Evolutionary conservation across 2,113 vertebrate species (phyloP).

Genomic region (Malurus alboscapulatus): DNA sequence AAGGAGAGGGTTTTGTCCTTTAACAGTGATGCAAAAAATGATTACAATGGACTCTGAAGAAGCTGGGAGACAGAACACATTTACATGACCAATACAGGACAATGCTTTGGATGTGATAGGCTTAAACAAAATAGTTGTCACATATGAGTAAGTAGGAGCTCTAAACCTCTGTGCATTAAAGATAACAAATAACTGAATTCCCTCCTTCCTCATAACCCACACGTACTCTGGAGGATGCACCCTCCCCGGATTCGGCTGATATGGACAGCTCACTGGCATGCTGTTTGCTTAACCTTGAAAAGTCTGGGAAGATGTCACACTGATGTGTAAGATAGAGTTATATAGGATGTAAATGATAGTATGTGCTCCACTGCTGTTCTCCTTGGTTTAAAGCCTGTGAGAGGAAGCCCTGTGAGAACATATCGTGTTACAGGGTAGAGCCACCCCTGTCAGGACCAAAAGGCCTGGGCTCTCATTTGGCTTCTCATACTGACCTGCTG

Average conservation of each 20-base stretch:
- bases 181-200: background rate
- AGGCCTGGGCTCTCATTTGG: background rate
- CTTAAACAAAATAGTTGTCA: background rate
- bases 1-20: background rate
- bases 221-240: accelerated
- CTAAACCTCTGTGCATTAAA: background rate
- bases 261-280: accelerated
- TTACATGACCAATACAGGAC: background rate
- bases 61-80: background rate
- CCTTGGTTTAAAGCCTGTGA: background rate
- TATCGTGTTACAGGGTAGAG: background rate
- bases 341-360: background rate
- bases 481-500: background rate
- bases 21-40: background rate
- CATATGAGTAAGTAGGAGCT: background rate
- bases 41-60: background rate
- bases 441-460: background rate
- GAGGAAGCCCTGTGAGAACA: background rate
- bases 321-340: background rate
- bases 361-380: background rate
- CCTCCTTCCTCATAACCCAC: background rate
- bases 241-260: background rate
- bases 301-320: background rate
- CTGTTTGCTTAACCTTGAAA: background rate
- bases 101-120: background rate